These are phyloP conservation scores for Aleiodes alternator DNA, from an alignment of 2,888 invertebrate genomes.

Conservation along the genomic window DNA sequence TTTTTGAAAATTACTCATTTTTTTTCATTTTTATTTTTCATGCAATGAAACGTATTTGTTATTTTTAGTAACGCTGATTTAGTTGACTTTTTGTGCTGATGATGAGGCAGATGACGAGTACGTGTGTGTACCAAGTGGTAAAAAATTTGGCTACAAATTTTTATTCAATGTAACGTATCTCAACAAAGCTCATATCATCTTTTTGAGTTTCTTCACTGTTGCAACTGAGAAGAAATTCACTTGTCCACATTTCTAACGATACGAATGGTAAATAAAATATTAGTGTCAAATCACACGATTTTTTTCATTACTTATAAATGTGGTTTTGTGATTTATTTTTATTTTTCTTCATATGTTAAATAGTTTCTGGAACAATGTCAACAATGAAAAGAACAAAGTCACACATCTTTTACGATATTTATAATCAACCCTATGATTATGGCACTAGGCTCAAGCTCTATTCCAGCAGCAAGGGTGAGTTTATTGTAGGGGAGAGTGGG, in stretches of 20 bases:
- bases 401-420: constrained; percentile 76
- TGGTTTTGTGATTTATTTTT: background rate
- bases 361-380: constrained; percentile 25
- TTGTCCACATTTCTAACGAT: background rate
- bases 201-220: background rate
- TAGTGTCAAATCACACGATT: background rate
- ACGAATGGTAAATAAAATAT: too few species aligned
- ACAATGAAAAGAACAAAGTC: constrained; percentile 69
- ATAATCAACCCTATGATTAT: constrained; percentile 76
- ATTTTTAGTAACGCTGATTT: constrained; percentile 21
- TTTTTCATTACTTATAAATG: background rate
- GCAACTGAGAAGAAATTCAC: too few species aligned
- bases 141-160: constrained; percentile 23
- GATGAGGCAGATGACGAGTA: background rate
- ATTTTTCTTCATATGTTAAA: background rate
- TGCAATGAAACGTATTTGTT: constrained; percentile 18
- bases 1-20: too few species aligned
- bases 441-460: constrained; percentile 72
- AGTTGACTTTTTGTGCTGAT: constrained; percentile 6
- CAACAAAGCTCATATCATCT: constrained; percentile 3
- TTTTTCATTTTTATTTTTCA: background rate
- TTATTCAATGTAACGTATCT: background rate
- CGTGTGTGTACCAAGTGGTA: constrained; percentile 8
- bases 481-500: background rate
- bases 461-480: constrained; percentile 71